A percentile compares a stretch with the other conserved stretches of the same genome.
Conservation (phyloP, 2,797 vertebrate species). For the Poeciliopsis infans region DNA sequence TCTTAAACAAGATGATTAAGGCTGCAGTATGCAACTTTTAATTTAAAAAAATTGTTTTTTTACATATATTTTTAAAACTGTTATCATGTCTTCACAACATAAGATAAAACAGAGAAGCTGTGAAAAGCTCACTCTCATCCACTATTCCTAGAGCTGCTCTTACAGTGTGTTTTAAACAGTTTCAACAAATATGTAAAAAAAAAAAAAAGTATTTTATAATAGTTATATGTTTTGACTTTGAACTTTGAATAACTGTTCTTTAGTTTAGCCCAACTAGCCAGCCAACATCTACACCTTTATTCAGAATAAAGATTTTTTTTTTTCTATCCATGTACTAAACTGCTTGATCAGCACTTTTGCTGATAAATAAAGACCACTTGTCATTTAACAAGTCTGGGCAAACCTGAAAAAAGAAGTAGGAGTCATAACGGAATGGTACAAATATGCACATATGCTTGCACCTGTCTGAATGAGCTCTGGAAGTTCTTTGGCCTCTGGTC, state of each 20-base stretch:
- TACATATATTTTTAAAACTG: too few species aligned
- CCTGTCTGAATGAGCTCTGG: constrained; percentile 45
- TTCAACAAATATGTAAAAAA: too few species aligned
- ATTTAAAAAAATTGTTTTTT: too few species aligned
- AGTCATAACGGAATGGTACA: constrained; percentile 32
- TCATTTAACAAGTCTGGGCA: constrained; percentile 59
- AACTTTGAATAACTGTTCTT: not conserved
- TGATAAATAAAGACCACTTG: constrained; percentile 28
- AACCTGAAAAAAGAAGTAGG: constrained; percentile 19
- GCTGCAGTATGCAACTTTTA: too few species aligned
- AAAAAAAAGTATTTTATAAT: too few species aligned
- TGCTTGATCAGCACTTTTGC: not conserved
- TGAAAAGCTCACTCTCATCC: too few species aligned
- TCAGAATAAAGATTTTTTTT: not conserved
- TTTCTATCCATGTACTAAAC: not conserved
- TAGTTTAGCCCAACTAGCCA: not conserved
- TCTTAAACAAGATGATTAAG: not conserved
- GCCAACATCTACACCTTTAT: not conserved
- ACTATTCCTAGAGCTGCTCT: too few species aligned
- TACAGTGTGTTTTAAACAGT: too few species aligned
- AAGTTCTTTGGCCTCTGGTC: constrained; percentile 59
- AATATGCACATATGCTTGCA: constrained; percentile 53
- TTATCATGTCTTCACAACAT: too few species aligned
- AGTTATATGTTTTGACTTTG: too few species aligned
- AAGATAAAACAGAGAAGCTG: too few species aligned